Conservation (phyloP, 2,797 vertebrate species). For the Molossus molossus region DNA sequence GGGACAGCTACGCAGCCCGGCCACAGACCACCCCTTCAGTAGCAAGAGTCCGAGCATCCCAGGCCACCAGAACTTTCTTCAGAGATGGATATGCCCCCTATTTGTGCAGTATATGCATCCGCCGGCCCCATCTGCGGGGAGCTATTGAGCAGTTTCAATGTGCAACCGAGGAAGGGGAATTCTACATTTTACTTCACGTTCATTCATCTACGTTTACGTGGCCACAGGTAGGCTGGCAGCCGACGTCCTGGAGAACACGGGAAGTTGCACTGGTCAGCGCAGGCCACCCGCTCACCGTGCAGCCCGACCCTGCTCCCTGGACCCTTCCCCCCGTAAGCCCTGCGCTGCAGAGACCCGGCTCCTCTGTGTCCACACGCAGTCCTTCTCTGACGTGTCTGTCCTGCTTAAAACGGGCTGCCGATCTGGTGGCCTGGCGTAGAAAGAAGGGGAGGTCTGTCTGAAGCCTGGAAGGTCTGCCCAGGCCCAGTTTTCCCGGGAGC, state of each 20-base stretch:
- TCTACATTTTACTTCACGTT: not conserved
- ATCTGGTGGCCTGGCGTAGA: not conserved
- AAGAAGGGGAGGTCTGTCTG: not conserved
- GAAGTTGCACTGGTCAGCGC: rapidly evolving
- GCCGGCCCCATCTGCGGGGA: rapidly evolving
- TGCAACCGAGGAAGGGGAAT: not conserved
- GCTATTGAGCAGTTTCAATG: rapidly evolving
- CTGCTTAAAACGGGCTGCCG: not conserved
- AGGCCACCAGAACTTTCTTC: not conserved
- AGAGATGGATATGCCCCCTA: not conserved
- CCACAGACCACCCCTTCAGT: not conserved
- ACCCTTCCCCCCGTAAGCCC: rapidly evolving
- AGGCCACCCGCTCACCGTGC: rapidly evolving
- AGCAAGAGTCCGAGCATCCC: not conserved
- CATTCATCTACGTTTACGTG: not conserved
- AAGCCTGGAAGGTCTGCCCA: not conserved
- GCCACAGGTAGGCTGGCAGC: not conserved
- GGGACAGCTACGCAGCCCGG: rapidly evolving
- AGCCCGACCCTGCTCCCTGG: not conserved
- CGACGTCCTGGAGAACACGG: not conserved
- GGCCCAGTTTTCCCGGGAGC: not conserved
- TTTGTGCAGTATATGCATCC: rapidly evolving
- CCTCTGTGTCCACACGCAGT: rapidly evolving
- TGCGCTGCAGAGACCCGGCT: rapidly evolving
- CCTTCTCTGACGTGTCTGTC: not conserved